phyloP scores from a whole-genome alignment of 2,113 vertebrate species.

The Cyprinodon tularosa region DNA sequence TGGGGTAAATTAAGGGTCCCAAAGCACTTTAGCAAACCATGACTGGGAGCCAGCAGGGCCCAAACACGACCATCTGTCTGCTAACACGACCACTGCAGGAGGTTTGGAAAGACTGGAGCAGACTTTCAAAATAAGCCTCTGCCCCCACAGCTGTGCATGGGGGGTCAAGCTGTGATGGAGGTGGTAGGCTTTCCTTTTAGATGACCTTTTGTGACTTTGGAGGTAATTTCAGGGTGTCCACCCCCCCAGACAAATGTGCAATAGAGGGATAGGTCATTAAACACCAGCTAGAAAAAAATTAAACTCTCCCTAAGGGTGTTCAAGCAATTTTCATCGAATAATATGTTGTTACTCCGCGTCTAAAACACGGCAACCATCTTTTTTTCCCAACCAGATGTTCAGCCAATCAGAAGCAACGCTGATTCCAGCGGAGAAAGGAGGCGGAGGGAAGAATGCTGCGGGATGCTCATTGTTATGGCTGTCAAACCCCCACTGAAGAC shows the following conservation, averaged over 20 bases:
- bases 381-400: conserved; percentile 81
- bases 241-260: neutral
- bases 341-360: conserved; percentile 2
- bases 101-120: conserved; percentile 61
- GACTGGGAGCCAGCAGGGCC: conserved; percentile 43
- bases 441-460: conserved; percentile 70
- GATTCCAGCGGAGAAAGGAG: conserved; percentile 63
- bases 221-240: neutral
- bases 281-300: neutral
- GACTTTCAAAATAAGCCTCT: conserved; percentile 48
- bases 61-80: conserved; percentile 74
- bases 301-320: neutral
- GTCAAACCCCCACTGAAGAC: conserved; percentile 54
- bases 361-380: conserved; percentile 57
- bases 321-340: conserved; percentile 15
- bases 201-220: neutral
- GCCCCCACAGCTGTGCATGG: conserved; percentile 55
- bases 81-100: conserved; percentile 52
- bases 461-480: conserved; percentile 74
- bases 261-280: too few species aligned
- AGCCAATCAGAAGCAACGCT: conserved; percentile 66
- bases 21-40: conserved; percentile 39
- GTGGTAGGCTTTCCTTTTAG: neutral
- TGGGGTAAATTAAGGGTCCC: conserved; percentile 36
- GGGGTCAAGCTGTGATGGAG: conserved; percentile 33